Evolutionary conservation across 2,888 invertebrate species (phyloP).

Genomic region (Dioctria rufipes): DNA sequence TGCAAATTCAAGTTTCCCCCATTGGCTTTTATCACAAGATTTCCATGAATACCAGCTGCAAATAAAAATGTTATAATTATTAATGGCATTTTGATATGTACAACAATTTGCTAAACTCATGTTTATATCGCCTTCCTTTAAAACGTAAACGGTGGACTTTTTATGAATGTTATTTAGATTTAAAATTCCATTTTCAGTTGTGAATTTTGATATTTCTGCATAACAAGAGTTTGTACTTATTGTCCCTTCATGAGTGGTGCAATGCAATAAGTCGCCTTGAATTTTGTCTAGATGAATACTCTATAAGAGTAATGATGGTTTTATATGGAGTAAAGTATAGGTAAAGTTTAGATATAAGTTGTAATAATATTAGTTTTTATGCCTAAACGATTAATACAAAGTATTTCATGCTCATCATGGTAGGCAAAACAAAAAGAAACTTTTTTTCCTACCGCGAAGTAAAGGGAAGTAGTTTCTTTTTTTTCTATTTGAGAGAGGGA

Average conservation of each 20-base stretch:
- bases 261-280: slow-evolving; percentile 66
- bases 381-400: no score
- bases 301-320: slow-evolving; percentile 59
- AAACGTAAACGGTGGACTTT: slow-evolving; percentile 64
- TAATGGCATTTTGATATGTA: not conserved
- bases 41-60: slow-evolving; percentile 69
- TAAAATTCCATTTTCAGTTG: slow-evolving; percentile 66
- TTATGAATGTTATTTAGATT: slow-evolving; percentile 69
- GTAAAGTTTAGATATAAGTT: no score
- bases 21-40: slow-evolving; percentile 65
- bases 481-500: no score
- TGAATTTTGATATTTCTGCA: slow-evolving; percentile 67
- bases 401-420: no score
- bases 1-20: slow-evolving; percentile 67
- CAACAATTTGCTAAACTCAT: slow-evolving; percentile 65
- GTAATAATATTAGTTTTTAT: no score
- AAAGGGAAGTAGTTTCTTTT: no score
- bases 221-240: slow-evolving; percentile 68
- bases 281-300: slow-evolving; percentile 66
- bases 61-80: slow-evolving; percentile 10
- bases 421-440: no score
- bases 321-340: not conserved
- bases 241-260: slow-evolving; percentile 65
- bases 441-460: no score
- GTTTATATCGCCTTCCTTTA: slow-evolving; percentile 65